Conservation (phyloP, 2,113 vertebrate species). For the Polypterus senegalus region DNA sequence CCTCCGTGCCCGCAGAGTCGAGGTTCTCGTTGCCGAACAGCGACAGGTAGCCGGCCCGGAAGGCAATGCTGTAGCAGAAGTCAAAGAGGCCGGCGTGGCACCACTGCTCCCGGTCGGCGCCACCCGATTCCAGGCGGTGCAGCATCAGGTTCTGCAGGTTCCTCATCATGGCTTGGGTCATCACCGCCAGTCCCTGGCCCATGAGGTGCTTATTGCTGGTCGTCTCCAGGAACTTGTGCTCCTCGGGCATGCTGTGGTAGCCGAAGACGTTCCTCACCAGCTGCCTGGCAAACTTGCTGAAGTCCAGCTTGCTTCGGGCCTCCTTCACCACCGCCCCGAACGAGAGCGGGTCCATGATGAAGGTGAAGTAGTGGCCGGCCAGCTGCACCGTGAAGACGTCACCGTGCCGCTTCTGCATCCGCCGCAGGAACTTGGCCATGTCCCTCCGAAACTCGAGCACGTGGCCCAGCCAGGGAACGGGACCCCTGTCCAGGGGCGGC, state of each 20-base stretch:
- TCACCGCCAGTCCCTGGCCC: slow-evolving; percentile 51
- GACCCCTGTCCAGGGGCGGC: slow-evolving; percentile 73
- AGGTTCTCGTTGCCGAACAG: slow-evolving; percentile 55
- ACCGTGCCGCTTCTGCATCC: slow-evolving; percentile 65
- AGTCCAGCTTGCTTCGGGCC: slow-evolving; percentile 56
- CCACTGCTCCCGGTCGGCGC: slow-evolving; percentile 38
- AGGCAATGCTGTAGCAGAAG: slow-evolving; percentile 69
- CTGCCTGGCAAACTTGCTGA: slow-evolving; percentile 32
- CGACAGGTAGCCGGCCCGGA: slow-evolving; percentile 71
- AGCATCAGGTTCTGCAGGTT: slow-evolving; percentile 62
- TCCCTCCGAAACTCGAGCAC: slow-evolving; percentile 62
- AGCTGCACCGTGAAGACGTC: slow-evolving; percentile 76
- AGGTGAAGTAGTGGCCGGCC: slow-evolving; percentile 69
- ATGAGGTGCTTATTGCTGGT: slow-evolving; percentile 62
- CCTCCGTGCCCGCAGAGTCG: slow-evolving; percentile 12
- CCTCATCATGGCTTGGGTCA: slow-evolving; percentile 64
- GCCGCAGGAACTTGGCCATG: slow-evolving; percentile 53
- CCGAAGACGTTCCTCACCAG: slow-evolving; percentile 58
- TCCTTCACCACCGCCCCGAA: slow-evolving; percentile 64
- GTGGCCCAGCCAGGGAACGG: slow-evolving; percentile 76
- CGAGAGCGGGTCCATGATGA: slow-evolving; percentile 69
- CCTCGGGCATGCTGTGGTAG: not conserved
- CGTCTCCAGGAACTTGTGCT: slow-evolving; percentile 1
- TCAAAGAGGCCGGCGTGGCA: slow-evolving; percentile 59
- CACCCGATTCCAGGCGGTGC: slow-evolving; percentile 18